A percentile compares a stretch with the other conserved stretches of the same genome.
These are phyloP conservation scores for Lasioglossum morio DNA, from an alignment of 2,888 invertebrate genomes.

Conservation along the genomic window DNA sequence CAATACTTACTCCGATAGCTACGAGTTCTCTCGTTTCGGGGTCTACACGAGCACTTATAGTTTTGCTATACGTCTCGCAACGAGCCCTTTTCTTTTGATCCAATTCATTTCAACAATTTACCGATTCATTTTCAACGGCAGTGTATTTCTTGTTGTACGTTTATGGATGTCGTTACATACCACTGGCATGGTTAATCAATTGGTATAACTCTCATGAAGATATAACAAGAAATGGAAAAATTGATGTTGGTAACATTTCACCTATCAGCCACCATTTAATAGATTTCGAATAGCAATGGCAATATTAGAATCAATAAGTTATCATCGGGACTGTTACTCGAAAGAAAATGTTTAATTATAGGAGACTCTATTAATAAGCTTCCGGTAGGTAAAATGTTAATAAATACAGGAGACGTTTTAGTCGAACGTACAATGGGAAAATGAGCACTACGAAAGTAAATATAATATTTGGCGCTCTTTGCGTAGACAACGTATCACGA, in stretches of 20 bases:
- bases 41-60: neutral
- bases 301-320: neutral
- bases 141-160: conserved; percentile 5
- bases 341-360: neutral
- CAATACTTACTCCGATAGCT: conserved; percentile 12
- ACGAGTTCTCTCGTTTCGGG: neutral
- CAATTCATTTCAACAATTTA: neutral
- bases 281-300: neutral
- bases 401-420: neutral
- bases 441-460: neutral
- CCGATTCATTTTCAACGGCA: neutral
- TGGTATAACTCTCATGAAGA: neutral
- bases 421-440: neutral
- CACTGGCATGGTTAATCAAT: neutral
- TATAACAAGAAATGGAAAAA: neutral
- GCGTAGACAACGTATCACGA: conserved; percentile 1
- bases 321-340: neutral
- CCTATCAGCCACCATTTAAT: neutral
- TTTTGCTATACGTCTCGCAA: neutral
- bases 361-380: neutral
- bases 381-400: neutral
- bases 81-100: neutral
- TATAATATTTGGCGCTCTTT: neutral
- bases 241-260: neutral
- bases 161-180: neutral